These are phyloP conservation scores for Meteorus cinctellus DNA, from an alignment of 2,888 invertebrate species.

Conservation along the genomic window DNA sequence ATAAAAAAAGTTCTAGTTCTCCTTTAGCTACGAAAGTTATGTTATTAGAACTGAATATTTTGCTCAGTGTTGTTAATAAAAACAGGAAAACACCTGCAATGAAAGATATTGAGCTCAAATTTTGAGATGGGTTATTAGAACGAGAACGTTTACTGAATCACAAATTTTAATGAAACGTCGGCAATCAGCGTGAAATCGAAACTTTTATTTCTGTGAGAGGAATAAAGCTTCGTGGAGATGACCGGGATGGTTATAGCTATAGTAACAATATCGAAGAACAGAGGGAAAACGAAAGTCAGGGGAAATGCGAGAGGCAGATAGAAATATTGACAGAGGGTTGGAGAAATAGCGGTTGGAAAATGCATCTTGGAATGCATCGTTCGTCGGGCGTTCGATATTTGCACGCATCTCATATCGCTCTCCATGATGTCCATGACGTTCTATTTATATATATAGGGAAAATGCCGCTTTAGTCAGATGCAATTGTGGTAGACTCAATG, in stretches of 20 bases:
- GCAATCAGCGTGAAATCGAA: constrained; percentile 34
- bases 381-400: constrained; percentile 38
- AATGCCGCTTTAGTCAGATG: constrained; percentile 27
- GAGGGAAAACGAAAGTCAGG: constrained; percentile 17
- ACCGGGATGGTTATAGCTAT: background rate
- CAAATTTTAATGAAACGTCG: constrained; percentile 22
- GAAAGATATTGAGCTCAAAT: background rate
- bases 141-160: background rate
- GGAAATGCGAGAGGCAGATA: constrained; percentile 24
- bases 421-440: constrained; percentile 28
- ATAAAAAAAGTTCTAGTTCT: too few species aligned
- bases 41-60: too few species aligned
- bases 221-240: constrained; percentile 18
- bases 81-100: background rate
- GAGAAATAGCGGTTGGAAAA: constrained; percentile 18
- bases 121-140: background rate
- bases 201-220: constrained; percentile 9
- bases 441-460: background rate
- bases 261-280: background rate
- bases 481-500: constrained; percentile 44
- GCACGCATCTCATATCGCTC: constrained; percentile 41
- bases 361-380: constrained; percentile 38
- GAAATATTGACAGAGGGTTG: background rate
- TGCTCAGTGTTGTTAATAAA: background rate
- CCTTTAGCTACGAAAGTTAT: too few species aligned